Percentiles rank a stretch among this genome's conserved stretches.
Evolutionary conservation across 2,113 vertebrate species (phyloP).

Genomic region (Pan paniscus): DNA sequence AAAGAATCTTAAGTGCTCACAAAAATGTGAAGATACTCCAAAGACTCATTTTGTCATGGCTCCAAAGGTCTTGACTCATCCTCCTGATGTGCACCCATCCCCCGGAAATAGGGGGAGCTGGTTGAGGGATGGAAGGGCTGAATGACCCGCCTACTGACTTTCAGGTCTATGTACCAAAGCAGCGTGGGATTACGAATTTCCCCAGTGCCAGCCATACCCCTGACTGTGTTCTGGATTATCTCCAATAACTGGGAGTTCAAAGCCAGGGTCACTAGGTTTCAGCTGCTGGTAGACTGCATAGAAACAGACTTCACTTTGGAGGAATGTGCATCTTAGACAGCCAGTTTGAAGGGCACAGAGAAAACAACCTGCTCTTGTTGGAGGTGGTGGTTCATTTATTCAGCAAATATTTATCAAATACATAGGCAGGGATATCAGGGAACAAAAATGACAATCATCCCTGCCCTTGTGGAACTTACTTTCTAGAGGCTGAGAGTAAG

Average conservation of each 20-base stretch:
- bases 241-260: not conserved
- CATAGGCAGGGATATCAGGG: too few relatives aligned
- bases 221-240: not conserved
- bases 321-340: not conserved
- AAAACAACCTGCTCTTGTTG: not conserved
- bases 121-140: not conserved
- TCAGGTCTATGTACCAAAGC: accelerated
- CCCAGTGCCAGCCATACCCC: too few relatives aligned
- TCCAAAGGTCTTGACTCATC: not conserved
- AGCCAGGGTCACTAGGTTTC: not conserved
- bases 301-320: not conserved
- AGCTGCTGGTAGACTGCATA: accelerated
- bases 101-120: not conserved
- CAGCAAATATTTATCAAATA: not conserved
- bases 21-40: not conserved
- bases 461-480: not conserved
- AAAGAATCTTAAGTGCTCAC: not conserved
- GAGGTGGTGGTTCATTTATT: not conserved
- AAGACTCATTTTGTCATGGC: not conserved
- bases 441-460: not conserved
- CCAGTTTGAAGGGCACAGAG: not conserved
- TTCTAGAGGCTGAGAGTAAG: not conserved
- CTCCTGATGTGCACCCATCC: accelerated
- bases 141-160: not conserved
- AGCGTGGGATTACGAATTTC: accelerated